Base-by-base conservation (phyloP, 2,797 vertebrate genomes). In the Scolopax bukidnonensis region DNA sequence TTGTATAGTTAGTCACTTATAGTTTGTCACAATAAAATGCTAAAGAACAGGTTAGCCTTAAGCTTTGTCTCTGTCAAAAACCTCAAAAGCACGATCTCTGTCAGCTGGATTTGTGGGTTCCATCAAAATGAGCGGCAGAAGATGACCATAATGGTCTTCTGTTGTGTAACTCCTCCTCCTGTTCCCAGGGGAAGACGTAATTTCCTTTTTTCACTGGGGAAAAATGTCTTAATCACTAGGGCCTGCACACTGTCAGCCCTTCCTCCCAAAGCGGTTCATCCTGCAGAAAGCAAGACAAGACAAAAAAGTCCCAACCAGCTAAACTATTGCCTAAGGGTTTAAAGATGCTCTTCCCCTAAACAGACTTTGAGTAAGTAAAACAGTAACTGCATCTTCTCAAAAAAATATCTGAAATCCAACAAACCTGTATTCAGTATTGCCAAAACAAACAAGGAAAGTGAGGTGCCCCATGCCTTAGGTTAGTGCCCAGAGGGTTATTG, bases 171-270 rank as follows among this genome's bases (percentile, higher is more conserved):
- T 70, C 81, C 84, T 75, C 91, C 87, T 94, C 75, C 82, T 7
- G 4, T 54, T 79, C 93, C 90, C 71, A n/a, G 63, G 51, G 51
- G 82, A 89, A 74, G 71, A 40, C 0, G 27, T 90, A 2, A 95
- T 91, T 96, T 96, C 95, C 93, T 90, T 89, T 77, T 59, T 70
- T 85, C 79, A 70, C 82, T 47, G 43, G 90, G 87, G 93, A 85
- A 95, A 92, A 87, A 95, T 25, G 47, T 65, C 82, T 87, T 59
- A 74, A 91, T 85, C 90, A 20, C 78, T 23, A 16, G 12, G 70
- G 89, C 54, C 96, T 96, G 94, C 73, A 60, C 3, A 54, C 43
- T 75, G 87, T 92, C 89, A 92, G 3, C 74, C 77, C 16, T 18
- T 45, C 38, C 78, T 33, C 69, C 77, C 41, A 65, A 8, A 70